Percentiles rank a stretch among this genome's conserved stretches.
Evolutionary conservation across 92 coral and sea anemone species (phyloP).

Genomic region (Porites divaricata): DNA sequence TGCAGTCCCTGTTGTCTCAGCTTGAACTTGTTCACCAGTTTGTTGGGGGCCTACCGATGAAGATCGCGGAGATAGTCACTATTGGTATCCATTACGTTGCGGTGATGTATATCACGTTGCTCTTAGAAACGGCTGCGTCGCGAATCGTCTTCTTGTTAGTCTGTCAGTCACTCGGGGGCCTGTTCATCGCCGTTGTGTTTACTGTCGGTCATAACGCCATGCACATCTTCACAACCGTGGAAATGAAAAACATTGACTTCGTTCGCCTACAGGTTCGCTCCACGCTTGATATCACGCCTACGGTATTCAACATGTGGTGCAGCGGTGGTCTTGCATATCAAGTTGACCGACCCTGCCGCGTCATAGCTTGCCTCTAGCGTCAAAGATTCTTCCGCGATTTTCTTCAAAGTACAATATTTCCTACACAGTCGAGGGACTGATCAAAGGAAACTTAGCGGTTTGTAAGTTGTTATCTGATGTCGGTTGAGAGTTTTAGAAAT

Average conservation of each 20-base stretch:
- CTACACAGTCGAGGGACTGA: conserved; percentile 21
- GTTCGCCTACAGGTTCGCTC: conserved; percentile 25
- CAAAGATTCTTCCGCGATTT: conserved; percentile 35
- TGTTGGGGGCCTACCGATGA: conserved; percentile 18
- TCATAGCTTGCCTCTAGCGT: conserved; percentile 25
- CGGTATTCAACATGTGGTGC: conserved; percentile 33
- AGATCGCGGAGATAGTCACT: conserved; percentile 23
- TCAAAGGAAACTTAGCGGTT: conserved; percentile 27
- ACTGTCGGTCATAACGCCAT: conserved; percentile 30
- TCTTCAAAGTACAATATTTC: conserved; percentile 30
- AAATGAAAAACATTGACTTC: conserved; percentile 11
- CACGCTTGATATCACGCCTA: conserved; percentile 25
- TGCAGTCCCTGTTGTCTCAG: conserved; percentile 20
- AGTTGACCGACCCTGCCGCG: conserved; percentile 38
- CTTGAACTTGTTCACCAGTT: conserved; percentile 16
- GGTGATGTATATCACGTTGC: conserved; percentile 6
- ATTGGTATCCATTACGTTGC: conserved; percentile 14
- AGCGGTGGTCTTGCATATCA: conserved; percentile 40
- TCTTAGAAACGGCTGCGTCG: conserved; percentile 20
- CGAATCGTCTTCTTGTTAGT: not conserved
- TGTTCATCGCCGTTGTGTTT: not conserved
- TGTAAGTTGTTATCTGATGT: conserved; percentile 14
- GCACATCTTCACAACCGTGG: conserved; percentile 24
- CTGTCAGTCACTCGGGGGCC: conserved; percentile 19
- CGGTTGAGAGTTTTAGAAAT: conserved; percentile 7